A percentile compares a stretch with the other conserved stretches of the same genome.
phyloP scores from a whole-genome alignment of 2,797 vertebrate genomes.

The Danio albolineatus region DNA sequence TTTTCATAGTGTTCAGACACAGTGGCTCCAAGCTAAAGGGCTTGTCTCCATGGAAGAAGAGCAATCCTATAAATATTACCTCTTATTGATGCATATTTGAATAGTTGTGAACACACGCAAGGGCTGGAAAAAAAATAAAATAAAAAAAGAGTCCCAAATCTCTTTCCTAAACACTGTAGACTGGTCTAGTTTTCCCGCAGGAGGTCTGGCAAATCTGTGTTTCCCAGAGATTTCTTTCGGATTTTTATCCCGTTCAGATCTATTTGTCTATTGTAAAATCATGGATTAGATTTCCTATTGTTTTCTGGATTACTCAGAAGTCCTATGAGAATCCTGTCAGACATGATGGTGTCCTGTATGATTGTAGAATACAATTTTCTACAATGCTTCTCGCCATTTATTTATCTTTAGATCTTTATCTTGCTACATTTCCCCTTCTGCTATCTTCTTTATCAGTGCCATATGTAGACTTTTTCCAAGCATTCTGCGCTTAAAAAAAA shows the following conservation, averaged over 20 bases:
- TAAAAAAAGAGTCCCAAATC: background rate
- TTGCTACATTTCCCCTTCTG: background rate
- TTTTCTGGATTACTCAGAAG: background rate
- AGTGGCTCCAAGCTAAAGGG: slow-evolving; percentile 72
- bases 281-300: background rate
- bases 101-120: background rate
- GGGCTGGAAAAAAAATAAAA: background rate
- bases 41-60: slow-evolving; percentile 67
- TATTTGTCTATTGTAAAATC: background rate
- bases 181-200: background rate
- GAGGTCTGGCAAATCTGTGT: background rate
- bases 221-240: background rate
- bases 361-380: background rate
- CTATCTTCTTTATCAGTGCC: background rate
- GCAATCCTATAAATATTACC: slow-evolving; percentile 66
- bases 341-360: background rate
- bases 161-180: too few species aligned
- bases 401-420: too few species aligned
- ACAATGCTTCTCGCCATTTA: background rate
- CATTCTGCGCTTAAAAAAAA: too few species aligned
- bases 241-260: background rate
- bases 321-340: background rate
- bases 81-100: slow-evolving; percentile 67
- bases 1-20: slow-evolving; percentile 76
- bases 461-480: background rate